Conservation (phyloP, 2,888 invertebrate genomes). For the Barypeithes pellucidus region DNA sequence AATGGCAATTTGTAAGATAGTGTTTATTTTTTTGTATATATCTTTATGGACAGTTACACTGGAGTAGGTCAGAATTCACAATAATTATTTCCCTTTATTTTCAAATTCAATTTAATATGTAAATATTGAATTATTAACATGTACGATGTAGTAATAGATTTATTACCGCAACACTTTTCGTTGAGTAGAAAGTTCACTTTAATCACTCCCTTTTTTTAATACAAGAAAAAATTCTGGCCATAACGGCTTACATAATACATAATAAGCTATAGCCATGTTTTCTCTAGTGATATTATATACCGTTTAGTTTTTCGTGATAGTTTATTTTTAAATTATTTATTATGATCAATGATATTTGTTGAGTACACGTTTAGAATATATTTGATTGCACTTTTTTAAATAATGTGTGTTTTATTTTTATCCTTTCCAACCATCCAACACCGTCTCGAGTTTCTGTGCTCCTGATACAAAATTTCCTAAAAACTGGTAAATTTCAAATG, state of each 20-base stretch:
- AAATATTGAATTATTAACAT: too few species aligned
- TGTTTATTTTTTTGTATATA: conserved; percentile 17
- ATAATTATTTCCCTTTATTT: background rate
- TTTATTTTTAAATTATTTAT: conserved; percentile 55
- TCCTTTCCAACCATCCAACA: background rate
- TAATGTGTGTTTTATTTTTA: conserved; percentile 25
- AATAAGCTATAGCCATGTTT: conserved; percentile 58
- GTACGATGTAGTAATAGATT: too few species aligned
- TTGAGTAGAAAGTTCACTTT: background rate
- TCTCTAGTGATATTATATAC: conserved; percentile 59
- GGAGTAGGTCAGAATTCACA: conserved; percentile 6
- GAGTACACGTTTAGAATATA: conserved; percentile 48
- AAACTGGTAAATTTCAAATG: too few species aligned
- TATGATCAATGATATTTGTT: conserved; percentile 41
- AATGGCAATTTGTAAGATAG: conserved; percentile 11
- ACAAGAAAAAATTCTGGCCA: conserved; percentile 29
- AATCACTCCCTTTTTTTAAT: background rate
- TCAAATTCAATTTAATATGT: background rate
- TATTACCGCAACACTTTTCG: too few species aligned
- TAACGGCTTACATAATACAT: conserved; percentile 37
- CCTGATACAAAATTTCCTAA: too few species aligned
- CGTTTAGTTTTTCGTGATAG: conserved; percentile 58
- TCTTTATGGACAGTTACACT: conserved; percentile 7
- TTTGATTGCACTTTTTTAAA: conserved; percentile 50
- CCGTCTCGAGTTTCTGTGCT: background rate